Evolutionary conservation across 2,113 vertebrate genomes (phyloP), one percentile per base, ranked within the genome.

Genomic region (Sebastes fasciatus): DNA sequence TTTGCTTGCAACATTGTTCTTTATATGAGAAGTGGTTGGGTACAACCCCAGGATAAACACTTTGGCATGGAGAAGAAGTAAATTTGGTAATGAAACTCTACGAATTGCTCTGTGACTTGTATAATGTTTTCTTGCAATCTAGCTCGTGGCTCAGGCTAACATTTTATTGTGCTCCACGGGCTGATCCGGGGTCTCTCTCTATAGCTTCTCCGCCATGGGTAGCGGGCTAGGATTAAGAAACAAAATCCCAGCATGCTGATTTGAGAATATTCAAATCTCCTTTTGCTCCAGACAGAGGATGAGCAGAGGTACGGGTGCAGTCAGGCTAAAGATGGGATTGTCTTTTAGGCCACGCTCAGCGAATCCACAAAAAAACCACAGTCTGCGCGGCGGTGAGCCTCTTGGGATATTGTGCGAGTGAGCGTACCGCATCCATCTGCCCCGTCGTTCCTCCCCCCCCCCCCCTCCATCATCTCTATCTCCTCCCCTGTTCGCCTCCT

Each of bases 211-310:
- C 19, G 10, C 79, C 43, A 48, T 40, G 70, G 68, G 73, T 54
- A 57, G 67, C 12, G 43, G 43, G 34, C 34, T 4, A 4, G 82
- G 86, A 94, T 93, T 90, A 91, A 68, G 66, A 71, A 73, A 78
- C 51, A 69, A 86, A 91, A 91, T 90, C 91, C 86, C 78, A 61
- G 62, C 85, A 58, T 79, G 90, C 87, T 79, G 88, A 86, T 78
- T 80, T 61, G 46, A 88, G 79, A 92, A 89, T 91, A 92, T 90
- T 92, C 81, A 88, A 87, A 92, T 90, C 86, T 91, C 84, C 88
- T 86, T 90, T 80, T 34, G 66, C 77, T 76, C 79, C 84, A 91
- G 92, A 89, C 88, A 70, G 81, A 51, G 75, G 77, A 87, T 84
- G 86, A 91, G 88, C 85, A 60, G 80, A 91, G 89, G 90, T 93